A percentile compares a stretch with the other conserved stretches of the same genome.
These are phyloP conservation scores for Oreotrochilus melanogaster DNA, from an alignment of 2,113 vertebrate genomes.

Conservation along the genomic window DNA sequence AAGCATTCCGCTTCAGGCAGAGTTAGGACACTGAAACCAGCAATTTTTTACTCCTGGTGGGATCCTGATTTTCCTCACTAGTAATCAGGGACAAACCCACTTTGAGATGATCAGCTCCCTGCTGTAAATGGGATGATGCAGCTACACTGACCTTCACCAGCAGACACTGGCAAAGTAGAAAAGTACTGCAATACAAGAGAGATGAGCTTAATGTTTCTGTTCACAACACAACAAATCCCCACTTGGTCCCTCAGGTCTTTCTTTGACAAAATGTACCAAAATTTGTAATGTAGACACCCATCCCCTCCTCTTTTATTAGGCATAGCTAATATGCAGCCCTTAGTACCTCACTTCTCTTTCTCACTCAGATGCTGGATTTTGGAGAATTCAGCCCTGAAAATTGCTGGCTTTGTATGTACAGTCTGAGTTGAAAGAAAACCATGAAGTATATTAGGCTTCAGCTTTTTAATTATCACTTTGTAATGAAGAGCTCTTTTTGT, in stretches of 20 bases:
- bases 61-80: neutral
- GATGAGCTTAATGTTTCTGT: neutral
- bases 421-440: constrained; percentile 39
- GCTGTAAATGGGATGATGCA: neutral
- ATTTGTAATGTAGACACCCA: neutral
- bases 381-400: neutral
- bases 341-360: constrained; percentile 17
- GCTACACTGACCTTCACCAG: neutral
- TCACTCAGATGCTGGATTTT: neutral
- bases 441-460: constrained; percentile 10
- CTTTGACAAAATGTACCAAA: neutral
- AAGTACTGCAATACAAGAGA: neutral
- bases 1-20: neutral
- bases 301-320: constrained; percentile 17
- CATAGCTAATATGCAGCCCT: constrained; percentile 12
- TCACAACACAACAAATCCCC: neutral
- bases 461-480: constrained; percentile 72
- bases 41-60: neutral
- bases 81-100: neutral
- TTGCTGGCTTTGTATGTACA: neutral
- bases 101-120: neutral
- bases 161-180: neutral
- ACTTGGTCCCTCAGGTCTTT: neutral
- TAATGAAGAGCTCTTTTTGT: constrained; percentile 65
- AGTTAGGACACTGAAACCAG: neutral